Evolutionary conservation across 2,113 vertebrate species (phyloP), one percentile per base, ranked within the genome.

Genomic region (Carassius auratus): DNA sequence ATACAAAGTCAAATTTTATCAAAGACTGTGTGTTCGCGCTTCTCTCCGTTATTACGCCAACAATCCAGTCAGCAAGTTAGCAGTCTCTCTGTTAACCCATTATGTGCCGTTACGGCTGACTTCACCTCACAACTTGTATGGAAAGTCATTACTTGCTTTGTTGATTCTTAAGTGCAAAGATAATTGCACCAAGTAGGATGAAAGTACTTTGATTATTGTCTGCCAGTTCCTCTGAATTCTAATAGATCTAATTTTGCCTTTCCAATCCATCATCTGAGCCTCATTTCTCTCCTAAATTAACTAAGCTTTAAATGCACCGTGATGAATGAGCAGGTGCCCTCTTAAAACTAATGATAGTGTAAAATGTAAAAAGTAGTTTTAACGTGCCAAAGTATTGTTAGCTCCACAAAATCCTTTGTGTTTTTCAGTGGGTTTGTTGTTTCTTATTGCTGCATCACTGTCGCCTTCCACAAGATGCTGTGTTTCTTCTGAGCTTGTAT

Each of bases 81-180:
- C 30, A 75, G 73, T 84, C 85, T 85, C 78, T 74, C 17, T 17
- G 78, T 87, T 84, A 68, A 84, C 84, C 73, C 76, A 62, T 88
- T 78, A 83, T 84, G 76, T 80, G 6, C 64, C 30, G 61, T 64
- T 57, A 75, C 50, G 59, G 33, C 50, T 80, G 84, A 55, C 62
- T 84, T 17, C 45, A 68, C 30, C 52, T 42, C 75, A 23, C 69
- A 36, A 68, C 45, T 79, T 90, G 69, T 59, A 69, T 91, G 87
- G 84, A 89, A 79, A 90, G 95, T 96, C 95, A 96, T 97, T 96
- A 96, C 95, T 95, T 97, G 96, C 96, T 96, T 97, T 97, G 96
- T 97, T 97, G 96, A 96, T 97, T 97, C 95, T 97, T 96, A 97
- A 97, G 96, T 95, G 93, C 95, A 94, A 94, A 93, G 94, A 95